Evolutionary conservation across 1,140 invertebrate genomes (phyloP), one percentile per base, ranked within the genome.

Genomic region (Asobara japonica): DNA sequence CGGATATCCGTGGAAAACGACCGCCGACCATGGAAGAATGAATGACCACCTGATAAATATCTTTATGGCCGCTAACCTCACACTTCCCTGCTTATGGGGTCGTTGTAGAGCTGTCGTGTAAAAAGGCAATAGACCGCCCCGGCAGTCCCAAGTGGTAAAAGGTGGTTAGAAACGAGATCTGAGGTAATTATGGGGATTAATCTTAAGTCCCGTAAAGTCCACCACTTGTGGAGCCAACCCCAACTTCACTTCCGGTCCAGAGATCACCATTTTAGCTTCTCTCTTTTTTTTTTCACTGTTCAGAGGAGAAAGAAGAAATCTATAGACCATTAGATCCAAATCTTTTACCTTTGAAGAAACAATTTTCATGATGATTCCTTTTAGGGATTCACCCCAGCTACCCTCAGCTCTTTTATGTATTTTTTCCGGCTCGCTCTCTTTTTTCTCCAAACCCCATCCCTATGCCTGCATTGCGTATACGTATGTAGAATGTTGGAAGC

Each of bases 201-300:
- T 86, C 81, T 84, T 85, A 87, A 87, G 80, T 83, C 84, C 81
- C 80, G 81, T 85, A 86, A 87, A 86, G 84, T 85, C 85, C 82
- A 81, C 85, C 85, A 86, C 84, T 88, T 86, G 85, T 88, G 73
- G 84, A 87, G 82, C 76, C 76, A 71, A 27, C 27, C 22, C 33
- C n/a, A 20, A 56, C 33, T 27, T 48, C 29, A 51, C 4, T 48
- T 64, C 56, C 68, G 56, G 56, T 70, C 56, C 29, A 30, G 33
- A 18, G 56, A 70, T 33, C 56, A 62, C 36, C 22, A 29, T 60
- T 33, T 56, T 20, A 7, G 22, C 31, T 56, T 56, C 51, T 10
- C 41, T 48, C 33, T 33, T 11, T 33, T 1, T 45, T 16, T 45
- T 45, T 45, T 45, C 18, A 16, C 22, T 56, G 0, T 6, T 51